phyloP scores from a whole-genome alignment of 2,113 vertebrate species.

The Pica pica region DNA sequence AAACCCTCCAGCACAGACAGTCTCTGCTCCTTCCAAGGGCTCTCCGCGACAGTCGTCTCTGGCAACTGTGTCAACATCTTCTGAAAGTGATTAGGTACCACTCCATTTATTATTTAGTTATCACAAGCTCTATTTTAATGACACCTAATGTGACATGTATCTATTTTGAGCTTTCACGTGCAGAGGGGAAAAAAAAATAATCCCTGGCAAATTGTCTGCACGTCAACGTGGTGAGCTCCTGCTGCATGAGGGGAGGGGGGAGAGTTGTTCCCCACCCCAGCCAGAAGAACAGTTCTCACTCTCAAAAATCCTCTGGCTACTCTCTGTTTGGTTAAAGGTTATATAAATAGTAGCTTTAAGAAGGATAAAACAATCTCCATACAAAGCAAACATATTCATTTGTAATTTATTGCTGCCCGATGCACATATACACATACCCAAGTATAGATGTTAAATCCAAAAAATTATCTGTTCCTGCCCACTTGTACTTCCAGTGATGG shows the following conservation, averaged over 20 bases:
- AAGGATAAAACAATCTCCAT: constrained; percentile 73
- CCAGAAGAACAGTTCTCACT: constrained; percentile 67
- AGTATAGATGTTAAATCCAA: background rate
- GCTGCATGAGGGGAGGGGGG: background rate
- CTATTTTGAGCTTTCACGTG: background rate
- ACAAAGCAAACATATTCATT: constrained; percentile 73
- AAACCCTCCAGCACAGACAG: background rate
- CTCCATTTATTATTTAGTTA: constrained; percentile 39
- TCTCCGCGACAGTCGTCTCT: background rate
- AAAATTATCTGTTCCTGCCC: constrained; percentile 40
- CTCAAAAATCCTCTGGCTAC: constrained; percentile 69
- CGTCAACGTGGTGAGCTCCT: background rate
- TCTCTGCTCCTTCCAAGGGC: background rate
- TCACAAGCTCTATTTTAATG: constrained; percentile 17
- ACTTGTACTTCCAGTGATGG: background rate
- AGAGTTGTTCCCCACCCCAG: background rate
- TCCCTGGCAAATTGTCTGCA: background rate
- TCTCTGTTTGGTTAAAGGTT: constrained; percentile 75
- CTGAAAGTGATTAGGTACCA: constrained; percentile 46
- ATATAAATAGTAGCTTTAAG: constrained; percentile 77
- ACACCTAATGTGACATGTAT: background rate
- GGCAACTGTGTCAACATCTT: constrained; percentile 36
- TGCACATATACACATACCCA: constrained; percentile 4
- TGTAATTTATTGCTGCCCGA: constrained; percentile 71
- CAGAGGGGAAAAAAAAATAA: background rate